These are phyloP conservation scores for Globicephala melas DNA, from an alignment of 2,113 vertebrate species.

Conservation along the genomic window DNA sequence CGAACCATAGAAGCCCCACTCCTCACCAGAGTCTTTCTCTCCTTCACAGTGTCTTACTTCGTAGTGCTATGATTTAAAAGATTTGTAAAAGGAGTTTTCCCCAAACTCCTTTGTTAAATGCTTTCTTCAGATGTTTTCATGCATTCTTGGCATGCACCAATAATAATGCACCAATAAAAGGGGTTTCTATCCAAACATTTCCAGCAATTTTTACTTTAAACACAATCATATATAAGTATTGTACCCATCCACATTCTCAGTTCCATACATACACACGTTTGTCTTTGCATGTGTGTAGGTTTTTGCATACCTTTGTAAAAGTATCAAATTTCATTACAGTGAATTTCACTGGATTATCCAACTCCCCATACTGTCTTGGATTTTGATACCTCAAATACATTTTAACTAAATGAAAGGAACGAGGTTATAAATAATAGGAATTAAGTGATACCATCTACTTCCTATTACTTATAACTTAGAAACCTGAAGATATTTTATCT, in stretches of 20 bases:
- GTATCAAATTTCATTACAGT: neutral
- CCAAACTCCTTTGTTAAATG: neutral
- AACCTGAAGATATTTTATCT: neutral
- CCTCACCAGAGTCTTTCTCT: neutral
- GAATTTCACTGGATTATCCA: neutral
- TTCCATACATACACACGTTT: neutral
- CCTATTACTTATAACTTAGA: neutral
- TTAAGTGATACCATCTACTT: neutral
- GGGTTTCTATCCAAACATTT: neutral
- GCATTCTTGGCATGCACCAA: neutral
- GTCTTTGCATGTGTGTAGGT: neutral
- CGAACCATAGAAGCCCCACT: neutral
- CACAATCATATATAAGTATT: neutral
- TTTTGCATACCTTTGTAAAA: neutral
- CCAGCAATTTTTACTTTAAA: neutral
- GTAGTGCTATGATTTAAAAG: neutral
- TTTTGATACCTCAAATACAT: slow-evolving; percentile 16
- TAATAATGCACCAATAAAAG: neutral
- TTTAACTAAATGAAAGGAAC: neutral
- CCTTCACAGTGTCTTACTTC: neutral
- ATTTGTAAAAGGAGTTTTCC: neutral
- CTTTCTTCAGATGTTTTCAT: neutral
- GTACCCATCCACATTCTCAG: neutral
- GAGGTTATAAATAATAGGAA: neutral
- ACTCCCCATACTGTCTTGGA: neutral